Evolutionary conservation across 1,140 invertebrate species (phyloP).

Genomic region (Microvelia longipes): DNA sequence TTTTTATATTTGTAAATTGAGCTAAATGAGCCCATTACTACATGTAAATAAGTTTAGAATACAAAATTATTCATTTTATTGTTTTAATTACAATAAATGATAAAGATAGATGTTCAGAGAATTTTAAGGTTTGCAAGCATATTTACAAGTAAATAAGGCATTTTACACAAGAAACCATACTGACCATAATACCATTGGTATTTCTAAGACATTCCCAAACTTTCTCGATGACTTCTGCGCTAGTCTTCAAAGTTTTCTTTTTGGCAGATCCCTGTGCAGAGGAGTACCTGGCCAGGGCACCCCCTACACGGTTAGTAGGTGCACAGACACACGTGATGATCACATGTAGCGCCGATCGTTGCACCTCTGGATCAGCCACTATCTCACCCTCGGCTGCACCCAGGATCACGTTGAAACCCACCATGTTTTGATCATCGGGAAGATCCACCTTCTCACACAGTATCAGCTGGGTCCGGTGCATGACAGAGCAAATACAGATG

Average conservation of each 20-base stretch:
- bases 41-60: too few relatives aligned
- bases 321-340: conserved; percentile 88
- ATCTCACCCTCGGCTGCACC: conserved; percentile 81
- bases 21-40: too few relatives aligned
- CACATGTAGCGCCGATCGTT: conserved; percentile 73
- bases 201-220: conserved; percentile 84
- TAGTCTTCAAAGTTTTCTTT: conserved; percentile 52
- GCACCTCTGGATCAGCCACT: conserved; percentile 73
- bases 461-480: conserved; percentile 68
- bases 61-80: too few relatives aligned
- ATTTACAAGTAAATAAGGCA: too few relatives aligned
- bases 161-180: too few relatives aligned
- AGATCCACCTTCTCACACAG: conserved; percentile 64
- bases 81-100: too few relatives aligned
- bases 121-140: too few relatives aligned
- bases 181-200: conserved; percentile 92
- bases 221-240: conserved; percentile 73
- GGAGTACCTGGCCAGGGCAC: conserved; percentile 46
- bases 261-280: conserved; percentile 41
- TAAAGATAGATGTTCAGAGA: too few relatives aligned
- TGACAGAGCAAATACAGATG: conserved; percentile 73
- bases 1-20: too few relatives aligned
- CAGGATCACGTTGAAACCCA: conserved; percentile 44
- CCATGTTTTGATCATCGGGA: conserved; percentile 53
- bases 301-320: conserved; percentile 61